Base-by-base conservation (phyloP, 30 jellyfish, hydroid and myxozoan species). In the Morbakka virulenta region DNA sequence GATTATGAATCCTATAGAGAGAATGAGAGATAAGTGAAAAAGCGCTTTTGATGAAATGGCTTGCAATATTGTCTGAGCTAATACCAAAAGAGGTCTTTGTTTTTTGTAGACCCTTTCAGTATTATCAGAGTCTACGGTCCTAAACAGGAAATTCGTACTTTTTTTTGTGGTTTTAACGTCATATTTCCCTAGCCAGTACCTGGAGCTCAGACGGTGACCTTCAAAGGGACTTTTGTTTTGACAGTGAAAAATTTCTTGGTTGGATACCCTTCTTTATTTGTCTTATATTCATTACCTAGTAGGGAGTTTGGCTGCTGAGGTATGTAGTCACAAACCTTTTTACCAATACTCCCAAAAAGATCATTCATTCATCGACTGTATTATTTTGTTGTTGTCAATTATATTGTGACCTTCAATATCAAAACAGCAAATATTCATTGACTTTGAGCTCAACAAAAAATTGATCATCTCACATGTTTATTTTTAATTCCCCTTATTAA, bases 301-400 rank as follows among this genome's bases (percentile, higher is more conserved):
- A 75, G 50, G 68, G 67, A 77, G 87, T 61, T 75, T 25, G 87
- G 87, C 36, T 75, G 87, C 68, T 24, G 77, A n/a, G 77, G 67
- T 0, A 75, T 75, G 77, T 75, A 49, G 23, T 52, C 87, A 74
- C 86, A 9, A n/a, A 74, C 67, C 22, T 28, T 74, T 49, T 57
- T 23, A 51, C 77, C 76, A 0, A 74, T 53, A 30, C 66, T 74
- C 24, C 86, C 57, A 74, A 74, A 51, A 77, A 50, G n/a, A n/a
- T n/a, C n/a, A 74, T 11, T 25, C 24, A 72, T 72, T 72, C 84
- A 72, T 72, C 2, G 84, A 13, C 52, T 72, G 84, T 21, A 74
- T 57, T 1, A 72, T 72, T 21, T 48, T 63, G 17, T 2, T 26
- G 21, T 47, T 47, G 32, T 72, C 61, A 1, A n/a, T 23, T 6